Evolutionary conservation across 2,113 vertebrate genomes (phyloP).

Genomic region (Python bivittatus): DNA sequence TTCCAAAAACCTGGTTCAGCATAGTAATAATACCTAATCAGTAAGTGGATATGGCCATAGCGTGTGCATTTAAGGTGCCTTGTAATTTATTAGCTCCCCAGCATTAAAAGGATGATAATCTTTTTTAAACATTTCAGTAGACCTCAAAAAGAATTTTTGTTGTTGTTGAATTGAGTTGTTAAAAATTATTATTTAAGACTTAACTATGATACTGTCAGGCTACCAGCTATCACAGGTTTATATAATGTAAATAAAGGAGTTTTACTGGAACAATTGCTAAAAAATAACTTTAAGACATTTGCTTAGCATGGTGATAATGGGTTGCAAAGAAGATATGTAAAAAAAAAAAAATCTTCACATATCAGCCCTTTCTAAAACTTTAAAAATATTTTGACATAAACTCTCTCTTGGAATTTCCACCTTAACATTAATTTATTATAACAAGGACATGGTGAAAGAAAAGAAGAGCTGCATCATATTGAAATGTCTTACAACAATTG

Average conservation of each 20-base stretch:
- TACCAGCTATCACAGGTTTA: neutral
- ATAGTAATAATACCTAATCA: neutral
- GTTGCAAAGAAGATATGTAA: neutral
- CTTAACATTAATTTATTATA: slow-evolving; percentile 6
- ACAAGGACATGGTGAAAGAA: neutral
- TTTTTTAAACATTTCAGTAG: neutral
- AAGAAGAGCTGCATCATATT: neutral
- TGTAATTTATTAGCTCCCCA: neutral
- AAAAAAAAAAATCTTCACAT: neutral
- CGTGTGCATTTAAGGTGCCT: neutral
- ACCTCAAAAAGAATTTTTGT: neutral
- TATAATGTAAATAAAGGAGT: neutral
- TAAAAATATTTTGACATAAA: neutral
- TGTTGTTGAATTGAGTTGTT: neutral
- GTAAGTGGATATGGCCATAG: neutral
- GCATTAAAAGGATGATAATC: neutral
- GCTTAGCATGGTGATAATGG: neutral
- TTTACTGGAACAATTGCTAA: slow-evolving; percentile 6
- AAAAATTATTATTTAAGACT: neutral
- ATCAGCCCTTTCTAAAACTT: slow-evolving; percentile 5
- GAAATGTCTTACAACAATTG: neutral
- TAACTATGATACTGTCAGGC: neutral
- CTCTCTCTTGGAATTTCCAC: neutral
- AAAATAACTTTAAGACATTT: neutral
- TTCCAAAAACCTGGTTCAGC: neutral